These are phyloP conservation scores for Laodelphax striatellus DNA, from an alignment of 1,140 invertebrate genomes.

Conservation along the genomic window DNA sequence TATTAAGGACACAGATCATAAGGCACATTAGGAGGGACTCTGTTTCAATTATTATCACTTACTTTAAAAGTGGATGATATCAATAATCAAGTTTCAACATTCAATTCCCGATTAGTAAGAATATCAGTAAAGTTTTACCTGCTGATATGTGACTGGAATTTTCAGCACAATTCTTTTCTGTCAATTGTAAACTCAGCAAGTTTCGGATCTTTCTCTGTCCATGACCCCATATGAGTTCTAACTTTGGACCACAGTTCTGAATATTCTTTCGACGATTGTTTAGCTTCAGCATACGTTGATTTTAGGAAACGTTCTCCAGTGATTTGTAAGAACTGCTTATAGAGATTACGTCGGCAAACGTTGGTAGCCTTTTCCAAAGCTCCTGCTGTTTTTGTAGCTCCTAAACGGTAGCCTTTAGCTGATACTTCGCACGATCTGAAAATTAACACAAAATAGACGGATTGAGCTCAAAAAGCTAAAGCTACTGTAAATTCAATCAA, in stretches of 20 bases:
- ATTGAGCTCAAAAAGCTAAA: too few species aligned
- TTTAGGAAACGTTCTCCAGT: background rate
- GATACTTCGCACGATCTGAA: constrained; percentile 54
- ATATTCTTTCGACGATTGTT: background rate
- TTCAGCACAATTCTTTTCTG: background rate
- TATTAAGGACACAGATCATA: too few species aligned
- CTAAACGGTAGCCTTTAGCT: constrained; percentile 68
- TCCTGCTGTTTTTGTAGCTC: constrained; percentile 60
- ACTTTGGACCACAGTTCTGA: background rate
- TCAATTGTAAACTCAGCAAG: background rate
- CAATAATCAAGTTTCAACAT: too few species aligned
- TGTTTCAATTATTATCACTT: too few species aligned
- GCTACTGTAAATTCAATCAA: too few species aligned
- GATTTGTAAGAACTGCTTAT: constrained; percentile 10
- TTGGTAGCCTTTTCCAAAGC: constrained; percentile 25
- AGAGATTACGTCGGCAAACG: constrained; percentile 12
- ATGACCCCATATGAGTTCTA: constrained; percentile 1
- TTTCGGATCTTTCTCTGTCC: constrained; percentile 5
- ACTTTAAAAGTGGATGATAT: too few species aligned
- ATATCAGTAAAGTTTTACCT: too few species aligned
- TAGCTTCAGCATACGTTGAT: background rate
- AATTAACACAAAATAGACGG: constrained; percentile 17
- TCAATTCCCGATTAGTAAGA: too few species aligned
- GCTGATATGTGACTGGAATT: too few species aligned
- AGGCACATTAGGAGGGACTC: too few species aligned